Conservation (phyloP, 2,888 invertebrate species). For the Drosophila demipolita region DNA sequence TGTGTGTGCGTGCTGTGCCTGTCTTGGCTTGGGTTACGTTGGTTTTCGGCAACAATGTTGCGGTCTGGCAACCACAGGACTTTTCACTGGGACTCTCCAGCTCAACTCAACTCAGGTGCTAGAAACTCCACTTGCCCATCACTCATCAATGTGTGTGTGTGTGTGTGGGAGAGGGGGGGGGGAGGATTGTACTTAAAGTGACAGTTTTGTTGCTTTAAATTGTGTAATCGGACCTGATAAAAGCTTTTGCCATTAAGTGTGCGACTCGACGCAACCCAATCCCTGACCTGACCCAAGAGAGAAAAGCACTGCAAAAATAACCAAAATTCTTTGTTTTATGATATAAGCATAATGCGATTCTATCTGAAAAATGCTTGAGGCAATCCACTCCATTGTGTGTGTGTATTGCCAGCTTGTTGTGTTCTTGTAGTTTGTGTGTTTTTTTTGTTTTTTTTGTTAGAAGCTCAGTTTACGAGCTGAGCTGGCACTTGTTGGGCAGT, state of each 20-base stretch:
- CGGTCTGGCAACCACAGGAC: slow-evolving; percentile 71
- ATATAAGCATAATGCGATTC: slow-evolving; percentile 36
- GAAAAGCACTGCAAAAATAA: slow-evolving; percentile 45
- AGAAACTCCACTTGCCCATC: background rate
- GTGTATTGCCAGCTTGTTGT: slow-evolving; percentile 27
- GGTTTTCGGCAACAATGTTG: slow-evolving; percentile 81
- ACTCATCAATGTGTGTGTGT: background rate
- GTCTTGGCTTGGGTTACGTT: slow-evolving; percentile 70
- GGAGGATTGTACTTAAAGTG: slow-evolving; percentile 71
- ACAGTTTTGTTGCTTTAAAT: slow-evolving; percentile 74
- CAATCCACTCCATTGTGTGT: background rate
- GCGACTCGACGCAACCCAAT: slow-evolving; percentile 28
- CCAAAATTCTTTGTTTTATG: slow-evolving; percentile 55
- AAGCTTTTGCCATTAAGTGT: slow-evolving; percentile 70
- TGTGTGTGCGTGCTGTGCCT: slow-evolving; percentile 24
- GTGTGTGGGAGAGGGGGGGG: background rate
- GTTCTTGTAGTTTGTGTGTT: background rate
- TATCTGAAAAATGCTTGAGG: slow-evolving; percentile 10
- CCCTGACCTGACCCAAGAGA: slow-evolving; percentile 19
- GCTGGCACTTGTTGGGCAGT: slow-evolving; percentile 32
- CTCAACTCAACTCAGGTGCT: slow-evolving; percentile 56
- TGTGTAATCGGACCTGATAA: slow-evolving; percentile 78
- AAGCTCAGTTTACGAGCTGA: slow-evolving; percentile 29
- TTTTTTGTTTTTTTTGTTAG: background rate
- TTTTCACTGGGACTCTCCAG: slow-evolving; percentile 39